Base-by-base conservation (phyloP, 2,797 vertebrate genomes). In the Phyllotis vaccarum region DNA sequence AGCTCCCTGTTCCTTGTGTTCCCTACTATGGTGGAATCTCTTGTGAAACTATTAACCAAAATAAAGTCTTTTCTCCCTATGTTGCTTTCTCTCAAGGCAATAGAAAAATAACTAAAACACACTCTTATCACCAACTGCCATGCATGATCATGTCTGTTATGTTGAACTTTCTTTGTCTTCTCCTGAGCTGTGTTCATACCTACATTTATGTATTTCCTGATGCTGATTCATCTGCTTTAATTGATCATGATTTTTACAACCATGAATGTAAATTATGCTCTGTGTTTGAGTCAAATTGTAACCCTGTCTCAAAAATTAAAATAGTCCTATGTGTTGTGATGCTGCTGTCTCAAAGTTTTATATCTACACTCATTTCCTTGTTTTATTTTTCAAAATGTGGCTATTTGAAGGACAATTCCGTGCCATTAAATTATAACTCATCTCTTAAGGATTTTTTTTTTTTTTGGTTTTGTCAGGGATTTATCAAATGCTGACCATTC, bases 401-500 rank as follows among this genome's bases (percentile, higher is more conserved):
- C 24, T 80, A 49, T 86, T 58, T 66, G 81, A 89, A 13, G 27
- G 40, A 34, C 85, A 58, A 80, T 70, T 56, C 27, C 0, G n/a
- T 37, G 70, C 3, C 40, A 46, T 75, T 76, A 66, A 88, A 60
- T 40, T 10, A 68, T 24, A 94, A 74, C 17, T 62, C 72, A 37
- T 85, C 86, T 92, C 31, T 87, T 88, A 14, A 78, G 40, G 46
- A 74, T 52, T 78, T 88, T n/a, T 11, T 56, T 46, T 79, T 37
- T 56, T 56, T 60, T 60, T 60, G 27, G 29, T 62, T 29, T 95
- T 91, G 87, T 92, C 37, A 88, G 91, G 40, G 49, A 95, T 94
- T 93, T 49, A 85, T 58, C 34, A 93, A 93, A 66, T 76, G 1
- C 54, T 83, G 52, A 89, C 29, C 46, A 37, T 29, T 95, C 72